phyloP scores from a whole-genome alignment of 2,113 vertebrate genomes.

The Poicephalus meyeri region DNA sequence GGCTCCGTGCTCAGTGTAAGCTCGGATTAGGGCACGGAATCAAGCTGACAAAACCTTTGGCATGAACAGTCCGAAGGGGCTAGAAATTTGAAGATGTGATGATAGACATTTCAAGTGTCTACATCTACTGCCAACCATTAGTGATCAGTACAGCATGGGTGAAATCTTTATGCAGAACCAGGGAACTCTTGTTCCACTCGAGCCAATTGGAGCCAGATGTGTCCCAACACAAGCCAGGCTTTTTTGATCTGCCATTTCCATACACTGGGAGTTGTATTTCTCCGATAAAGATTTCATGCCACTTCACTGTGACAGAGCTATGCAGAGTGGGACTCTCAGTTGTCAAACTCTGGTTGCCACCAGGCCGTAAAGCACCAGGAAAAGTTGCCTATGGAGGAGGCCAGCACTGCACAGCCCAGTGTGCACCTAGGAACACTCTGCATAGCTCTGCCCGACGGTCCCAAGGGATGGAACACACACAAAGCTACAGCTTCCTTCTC shows the following conservation, averaged over 20 bases:
- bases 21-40: background rate
- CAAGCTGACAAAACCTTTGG: slow-evolving; percentile 39
- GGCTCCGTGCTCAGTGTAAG: background rate
- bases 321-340: slow-evolving; percentile 49
- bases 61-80: slow-evolving; percentile 54
- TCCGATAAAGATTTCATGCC: slow-evolving; percentile 80
- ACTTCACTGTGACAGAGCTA: slow-evolving; percentile 62
- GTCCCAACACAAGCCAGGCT: background rate
- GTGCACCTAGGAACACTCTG: slow-evolving; percentile 48
- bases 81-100: slow-evolving; percentile 77
- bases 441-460: slow-evolving; percentile 64
- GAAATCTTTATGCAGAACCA: slow-evolving; percentile 78
- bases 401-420: background rate
- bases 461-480: slow-evolving; percentile 79
- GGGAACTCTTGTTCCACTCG: slow-evolving; percentile 24
- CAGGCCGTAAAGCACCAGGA: background rate
- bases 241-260: background rate
- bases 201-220: slow-evolving; percentile 51
- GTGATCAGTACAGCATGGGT: slow-evolving; percentile 41
- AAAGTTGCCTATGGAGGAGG: background rate
- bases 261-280: background rate
- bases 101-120: slow-evolving; percentile 80
- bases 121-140: slow-evolving; percentile 70
- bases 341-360: background rate
- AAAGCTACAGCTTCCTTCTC: slow-evolving; percentile 46